Percentiles rank a stretch among this genome's conserved stretches.
Evolutionary conservation across 2,113 vertebrate genomes (phyloP).

Genomic region (Corythaeola cristata): DNA sequence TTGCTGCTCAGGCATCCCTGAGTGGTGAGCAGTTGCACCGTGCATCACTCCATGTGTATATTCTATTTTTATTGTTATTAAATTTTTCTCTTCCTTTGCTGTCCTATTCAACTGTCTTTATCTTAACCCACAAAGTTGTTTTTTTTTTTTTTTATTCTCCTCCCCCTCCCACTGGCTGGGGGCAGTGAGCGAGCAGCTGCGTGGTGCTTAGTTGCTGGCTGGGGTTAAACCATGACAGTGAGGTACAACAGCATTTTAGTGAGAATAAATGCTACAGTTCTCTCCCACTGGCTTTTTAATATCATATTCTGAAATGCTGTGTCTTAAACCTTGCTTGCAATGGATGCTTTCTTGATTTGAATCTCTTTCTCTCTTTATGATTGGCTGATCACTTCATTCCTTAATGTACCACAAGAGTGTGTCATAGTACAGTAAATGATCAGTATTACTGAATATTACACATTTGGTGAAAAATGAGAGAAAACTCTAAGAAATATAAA

Average conservation of each 20-base stretch:
- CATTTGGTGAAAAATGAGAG: background rate
- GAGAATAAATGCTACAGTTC: background rate
- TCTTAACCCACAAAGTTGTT: too few relatives aligned
- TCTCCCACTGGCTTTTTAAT: background rate
- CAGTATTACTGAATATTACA: background rate
- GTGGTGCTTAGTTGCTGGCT: too few relatives aligned
- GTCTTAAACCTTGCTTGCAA: background rate
- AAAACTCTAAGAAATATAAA: background rate
- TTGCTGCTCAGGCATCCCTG: too few relatives aligned
- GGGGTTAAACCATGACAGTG: too few relatives aligned
- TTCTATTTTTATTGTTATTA: too few relatives aligned
- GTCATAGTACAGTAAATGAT: slow-evolving; percentile 60
- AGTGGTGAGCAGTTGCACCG: too few relatives aligned
- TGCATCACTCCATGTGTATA: too few relatives aligned
- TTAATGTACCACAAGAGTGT: slow-evolving; percentile 67
- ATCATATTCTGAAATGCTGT: background rate
- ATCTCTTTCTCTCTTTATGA: background rate
- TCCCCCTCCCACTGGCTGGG: too few relatives aligned
- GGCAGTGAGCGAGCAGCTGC: too few relatives aligned
- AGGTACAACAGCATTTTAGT: background rate
- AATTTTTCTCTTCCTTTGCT: too few relatives aligned
- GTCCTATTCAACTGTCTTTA: too few relatives aligned
- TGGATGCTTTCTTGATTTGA: background rate
- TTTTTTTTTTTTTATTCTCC: too few relatives aligned
- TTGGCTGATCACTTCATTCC: slow-evolving; percentile 47